Conservation (phyloP, 2,888 invertebrate species). For the Craniophora ligustri region DNA sequence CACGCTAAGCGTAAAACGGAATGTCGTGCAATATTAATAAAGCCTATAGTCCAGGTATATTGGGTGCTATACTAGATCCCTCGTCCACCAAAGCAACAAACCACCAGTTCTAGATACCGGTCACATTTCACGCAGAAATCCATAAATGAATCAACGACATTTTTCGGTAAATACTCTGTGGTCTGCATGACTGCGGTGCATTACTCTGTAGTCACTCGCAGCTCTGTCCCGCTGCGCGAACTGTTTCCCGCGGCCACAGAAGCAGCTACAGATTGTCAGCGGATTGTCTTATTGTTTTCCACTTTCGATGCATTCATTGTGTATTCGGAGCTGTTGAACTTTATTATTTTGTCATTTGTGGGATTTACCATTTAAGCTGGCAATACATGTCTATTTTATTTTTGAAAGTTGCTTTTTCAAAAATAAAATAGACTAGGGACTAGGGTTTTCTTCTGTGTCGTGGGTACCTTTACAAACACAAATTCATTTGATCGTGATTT, state of each 20-base stretch:
- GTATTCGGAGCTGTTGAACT: constrained; percentile 39
- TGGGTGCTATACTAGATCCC: too few species aligned
- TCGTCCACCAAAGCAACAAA: too few species aligned
- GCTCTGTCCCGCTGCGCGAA: constrained; percentile 43
- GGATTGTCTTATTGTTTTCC: neutral
- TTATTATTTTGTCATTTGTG: neutral
- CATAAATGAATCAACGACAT: too few species aligned
- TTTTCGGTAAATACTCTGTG: neutral
- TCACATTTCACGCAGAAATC: too few species aligned
- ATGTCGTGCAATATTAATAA: too few species aligned
- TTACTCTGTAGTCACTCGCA: constrained; percentile 14
- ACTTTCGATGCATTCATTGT: constrained; percentile 48
- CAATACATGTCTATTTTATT: neutral
- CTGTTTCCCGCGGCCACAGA: constrained; percentile 52
- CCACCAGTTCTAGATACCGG: too few species aligned
- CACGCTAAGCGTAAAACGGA: too few species aligned
- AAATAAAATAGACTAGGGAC: too few species aligned
- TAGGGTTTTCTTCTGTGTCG: too few species aligned
- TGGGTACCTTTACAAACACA: too few species aligned
- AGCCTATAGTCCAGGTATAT: too few species aligned
- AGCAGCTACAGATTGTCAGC: constrained; percentile 55
- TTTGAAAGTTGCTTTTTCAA: neutral
- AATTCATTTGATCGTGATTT: too few species aligned
- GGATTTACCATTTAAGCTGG: neutral
- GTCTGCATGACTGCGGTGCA: constrained; percentile 4